phyloP scores from a whole-genome alignment of 2,113 vertebrate genomes.

The Pholis gunnellus region DNA sequence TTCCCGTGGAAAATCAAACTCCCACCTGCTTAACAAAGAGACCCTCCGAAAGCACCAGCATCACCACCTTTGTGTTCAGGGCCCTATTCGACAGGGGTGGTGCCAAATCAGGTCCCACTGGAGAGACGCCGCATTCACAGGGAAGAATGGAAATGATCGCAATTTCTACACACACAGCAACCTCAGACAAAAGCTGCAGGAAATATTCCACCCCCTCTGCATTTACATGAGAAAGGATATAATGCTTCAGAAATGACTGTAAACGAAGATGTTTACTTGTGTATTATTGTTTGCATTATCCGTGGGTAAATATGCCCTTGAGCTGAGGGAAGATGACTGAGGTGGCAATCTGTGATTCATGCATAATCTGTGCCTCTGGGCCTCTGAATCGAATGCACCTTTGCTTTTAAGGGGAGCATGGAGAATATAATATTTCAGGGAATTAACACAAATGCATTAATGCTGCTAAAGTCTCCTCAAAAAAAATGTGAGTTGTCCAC shows the following conservation, averaged over 20 bases:
- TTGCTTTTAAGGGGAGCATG: conserved; percentile 39
- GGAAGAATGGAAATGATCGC: conserved; percentile 54
- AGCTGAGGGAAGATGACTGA: conserved; percentile 45
- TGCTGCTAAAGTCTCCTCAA: conserved; percentile 18
- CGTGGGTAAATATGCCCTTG: conserved; percentile 48
- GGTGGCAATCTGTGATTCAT: conserved; percentile 62
- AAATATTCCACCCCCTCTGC: conserved; percentile 69
- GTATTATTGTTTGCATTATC: conserved; percentile 69
- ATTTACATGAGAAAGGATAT: conserved; percentile 49
- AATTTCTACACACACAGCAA: conserved; percentile 29
- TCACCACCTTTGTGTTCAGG: conserved; percentile 52
- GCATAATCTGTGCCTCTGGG: conserved; percentile 53
- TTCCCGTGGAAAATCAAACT: conserved; percentile 65
- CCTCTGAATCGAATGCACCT: background rate
- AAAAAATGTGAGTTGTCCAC: conserved; percentile 47
- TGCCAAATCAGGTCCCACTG: conserved; percentile 63
- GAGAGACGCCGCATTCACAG: conserved; percentile 47
- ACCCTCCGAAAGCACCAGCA: conserved; percentile 38
- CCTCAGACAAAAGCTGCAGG: conserved; percentile 34
- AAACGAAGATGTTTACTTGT: conserved; percentile 70
- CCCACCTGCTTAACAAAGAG: conserved; percentile 62
- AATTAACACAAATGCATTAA: conserved; percentile 42
- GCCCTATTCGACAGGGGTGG: conserved; percentile 48
- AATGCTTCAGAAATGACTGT: conserved; percentile 64
- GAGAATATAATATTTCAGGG: conserved; percentile 43